Conservation (phyloP, 2,797 vertebrate genomes). For the Brachyrhaphis roseni region DNA sequence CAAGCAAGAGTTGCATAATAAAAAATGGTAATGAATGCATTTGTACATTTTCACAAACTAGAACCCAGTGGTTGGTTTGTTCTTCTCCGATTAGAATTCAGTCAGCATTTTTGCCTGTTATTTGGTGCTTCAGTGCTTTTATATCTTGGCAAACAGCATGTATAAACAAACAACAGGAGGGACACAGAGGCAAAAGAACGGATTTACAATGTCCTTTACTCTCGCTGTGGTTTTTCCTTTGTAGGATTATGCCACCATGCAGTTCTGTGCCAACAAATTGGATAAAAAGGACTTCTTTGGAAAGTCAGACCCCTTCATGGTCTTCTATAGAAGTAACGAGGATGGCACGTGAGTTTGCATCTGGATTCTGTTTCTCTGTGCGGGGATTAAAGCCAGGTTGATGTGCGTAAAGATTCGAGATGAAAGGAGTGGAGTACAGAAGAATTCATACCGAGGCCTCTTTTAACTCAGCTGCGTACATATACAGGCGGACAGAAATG, state of each 20-base stretch:
- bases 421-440: constrained; percentile 21
- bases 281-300: constrained; percentile 98
- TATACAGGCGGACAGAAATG: constrained; percentile 1
- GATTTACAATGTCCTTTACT: constrained; percentile 55
- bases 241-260: constrained; percentile 94
- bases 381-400: constrained; percentile 25
- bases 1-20: constrained; percentile 45
- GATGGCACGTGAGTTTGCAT: constrained; percentile 90
- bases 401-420: constrained; percentile 23
- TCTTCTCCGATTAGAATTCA: constrained; percentile 58
- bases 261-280: constrained; percentile 95
- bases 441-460: constrained; percentile 23
- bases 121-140: constrained; percentile 64
- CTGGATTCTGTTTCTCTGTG: constrained; percentile 5
- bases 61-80: constrained; percentile 41
- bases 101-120: constrained; percentile 51
- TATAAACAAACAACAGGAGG: constrained; percentile 54
- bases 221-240: constrained; percentile 18
- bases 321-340: constrained; percentile 96
- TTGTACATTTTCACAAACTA: constrained; percentile 43
- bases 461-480: constrained; percentile 27
- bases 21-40: constrained; percentile 61
- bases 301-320: constrained; percentile 95
- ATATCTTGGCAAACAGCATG: constrained; percentile 54
- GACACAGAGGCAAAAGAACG: constrained; percentile 47